Base-by-base conservation (phyloP, 2,113 vertebrate species). In the Misgurnus anguillicaudatus region DNA sequence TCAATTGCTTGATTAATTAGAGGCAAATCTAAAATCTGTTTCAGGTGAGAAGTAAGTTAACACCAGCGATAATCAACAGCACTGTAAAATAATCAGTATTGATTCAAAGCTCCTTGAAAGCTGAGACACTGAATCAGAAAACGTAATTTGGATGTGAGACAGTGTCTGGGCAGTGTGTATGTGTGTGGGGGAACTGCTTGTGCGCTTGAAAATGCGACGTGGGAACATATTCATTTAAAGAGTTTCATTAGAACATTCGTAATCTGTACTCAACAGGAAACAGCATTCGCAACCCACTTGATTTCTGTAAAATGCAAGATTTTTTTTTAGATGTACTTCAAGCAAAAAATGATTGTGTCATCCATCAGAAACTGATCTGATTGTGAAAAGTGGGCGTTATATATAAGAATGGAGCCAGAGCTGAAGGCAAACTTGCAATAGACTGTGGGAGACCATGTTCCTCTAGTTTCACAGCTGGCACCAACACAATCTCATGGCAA, bases 1-100 rank as follows among this genome's bases (percentile, higher is more conserved):
- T 60, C 74, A 64, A 75, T 51, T 21, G 3, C 61, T 64, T 64
- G 21, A 76, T 53, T 63, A 53, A 76, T 53, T 64, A 45, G 4
- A 9, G 24, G 60, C 4, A 4, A 64, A 76, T 39, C 17, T 65
- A 51, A 76, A 75, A 64, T 64, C 73, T n/a, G 45, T 39, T 24
- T 51, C 0, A 16, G 74, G 60, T 76, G 60, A 19, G 45, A 76
- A 76, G 13, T 24, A 76, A 76, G 60, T 65, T 53, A 76, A 64
- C 74, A 14, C 24, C 47, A 64, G 74, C 74, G 14, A 74, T 76
- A 51, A 76, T 48, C 74, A 76, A 53, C 24, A 63, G 74, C 47
- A 36, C 45, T 64, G 74, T 53, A 53, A 76, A 53, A 76, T 65
- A 76, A 65, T 53, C 61, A 53, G 74, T 51, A 76, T 76, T 64